Conservation (phyloP, 2,888 invertebrate genomes). For the Nowickia ferox region DNA sequence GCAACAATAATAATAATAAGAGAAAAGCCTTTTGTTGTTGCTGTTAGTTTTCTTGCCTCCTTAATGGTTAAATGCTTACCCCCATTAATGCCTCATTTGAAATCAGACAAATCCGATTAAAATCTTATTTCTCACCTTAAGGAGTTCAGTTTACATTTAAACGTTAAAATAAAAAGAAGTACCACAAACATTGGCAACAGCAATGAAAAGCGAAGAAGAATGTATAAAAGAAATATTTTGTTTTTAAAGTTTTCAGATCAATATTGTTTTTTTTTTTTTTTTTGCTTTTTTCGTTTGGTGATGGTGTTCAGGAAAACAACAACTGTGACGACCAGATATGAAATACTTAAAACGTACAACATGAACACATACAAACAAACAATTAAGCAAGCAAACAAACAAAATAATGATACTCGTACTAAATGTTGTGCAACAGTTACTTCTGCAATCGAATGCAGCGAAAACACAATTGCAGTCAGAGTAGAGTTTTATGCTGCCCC, state of each 20-base stretch:
- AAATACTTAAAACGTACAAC: slow-evolving; percentile 33
- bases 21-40: slow-evolving; percentile 15
- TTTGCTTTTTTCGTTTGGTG: slow-evolving; percentile 7
- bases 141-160: slow-evolving; percentile 70
- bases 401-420: slow-evolving; percentile 9
- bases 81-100: slow-evolving; percentile 83
- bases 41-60: slow-evolving; percentile 58
- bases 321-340: slow-evolving; percentile 66
- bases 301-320: slow-evolving; percentile 59
- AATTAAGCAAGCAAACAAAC: slow-evolving; percentile 4
- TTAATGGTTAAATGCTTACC: slow-evolving; percentile 79
- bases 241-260: slow-evolving; percentile 51
- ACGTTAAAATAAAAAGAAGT: slow-evolving; percentile 44
- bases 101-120: slow-evolving; percentile 84
- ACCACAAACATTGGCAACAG: background rate
- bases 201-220: slow-evolving; percentile 7
- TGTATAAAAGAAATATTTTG: slow-evolving; percentile 32
- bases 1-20: slow-evolving; percentile 35
- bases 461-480: slow-evolving; percentile 22
- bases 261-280: slow-evolving; percentile 11
- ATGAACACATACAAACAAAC: slow-evolving; percentile 2
- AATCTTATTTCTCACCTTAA: slow-evolving; percentile 83
- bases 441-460: slow-evolving; percentile 55
- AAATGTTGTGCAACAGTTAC: slow-evolving; percentile 60
- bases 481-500: slow-evolving; percentile 32